These are phyloP conservation scores for Clivina fossor DNA, from an alignment of 2,888 invertebrate species.

Conservation along the genomic window DNA sequence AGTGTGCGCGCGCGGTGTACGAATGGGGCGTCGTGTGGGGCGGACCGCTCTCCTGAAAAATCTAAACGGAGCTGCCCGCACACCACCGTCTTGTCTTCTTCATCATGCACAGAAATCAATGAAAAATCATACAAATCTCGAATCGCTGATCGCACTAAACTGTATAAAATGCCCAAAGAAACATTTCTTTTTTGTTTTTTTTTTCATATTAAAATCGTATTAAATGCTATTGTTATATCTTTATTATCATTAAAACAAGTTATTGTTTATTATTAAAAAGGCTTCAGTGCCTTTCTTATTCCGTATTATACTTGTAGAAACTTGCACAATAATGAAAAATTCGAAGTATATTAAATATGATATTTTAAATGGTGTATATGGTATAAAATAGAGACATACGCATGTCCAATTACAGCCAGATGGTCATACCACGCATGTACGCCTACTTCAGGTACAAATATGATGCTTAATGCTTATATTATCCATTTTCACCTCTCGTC, in stretches of 20 bases:
- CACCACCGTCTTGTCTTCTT: too few relatives aligned
- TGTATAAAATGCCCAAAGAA: constrained; percentile 53
- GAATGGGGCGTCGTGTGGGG: too few relatives aligned
- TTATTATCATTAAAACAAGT: constrained; percentile 51
- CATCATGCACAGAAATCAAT: constrained; percentile 23
- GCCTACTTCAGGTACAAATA: too few relatives aligned
- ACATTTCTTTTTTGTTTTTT: too few relatives aligned
- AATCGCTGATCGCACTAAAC: constrained; percentile 39
- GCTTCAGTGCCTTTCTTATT: constrained; percentile 46
- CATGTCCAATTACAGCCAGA: constrained; percentile 11
- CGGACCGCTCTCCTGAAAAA: too few relatives aligned
- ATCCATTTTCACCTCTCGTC: too few relatives aligned
- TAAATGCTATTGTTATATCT: constrained; percentile 53
- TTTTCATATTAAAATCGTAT: constrained; percentile 53
- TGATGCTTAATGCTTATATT: too few relatives aligned
- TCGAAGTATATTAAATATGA: constrained; percentile 53
- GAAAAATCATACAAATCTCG: constrained; percentile 23
- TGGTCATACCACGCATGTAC: constrained; percentile 7
- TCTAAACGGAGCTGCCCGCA: too few relatives aligned
- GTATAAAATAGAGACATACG: constrained; percentile 30
- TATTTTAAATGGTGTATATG: constrained; percentile 54
- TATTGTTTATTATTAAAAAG: constrained; percentile 50
- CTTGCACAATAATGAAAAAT: constrained; percentile 52
- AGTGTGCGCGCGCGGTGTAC: too few relatives aligned
- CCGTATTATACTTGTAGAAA: constrained; percentile 47